A percentile compares a stretch with the other conserved stretches of the same genome.
These are phyloP conservation scores for Pogonocichla stellata DNA, from an alignment of 2,113 vertebrate genomes.

Conservation along the genomic window DNA sequence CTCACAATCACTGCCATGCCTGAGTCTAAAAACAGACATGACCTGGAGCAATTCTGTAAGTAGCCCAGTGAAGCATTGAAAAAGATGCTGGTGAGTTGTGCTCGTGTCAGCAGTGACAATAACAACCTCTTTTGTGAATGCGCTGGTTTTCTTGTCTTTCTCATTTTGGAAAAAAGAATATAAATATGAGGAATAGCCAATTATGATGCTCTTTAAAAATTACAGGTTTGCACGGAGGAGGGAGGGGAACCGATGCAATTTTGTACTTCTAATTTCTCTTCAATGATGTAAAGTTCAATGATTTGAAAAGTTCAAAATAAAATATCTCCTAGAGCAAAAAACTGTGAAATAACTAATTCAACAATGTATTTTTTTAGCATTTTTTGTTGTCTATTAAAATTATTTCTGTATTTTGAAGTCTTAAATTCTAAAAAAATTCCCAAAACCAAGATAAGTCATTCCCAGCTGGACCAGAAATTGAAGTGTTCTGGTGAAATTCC, in stretches of 20 bases:
- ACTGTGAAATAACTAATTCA: background rate
- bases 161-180: background rate
- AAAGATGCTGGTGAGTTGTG: background rate
- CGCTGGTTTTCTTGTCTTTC: background rate
- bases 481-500: background rate
- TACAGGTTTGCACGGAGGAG: background rate
- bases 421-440: background rate
- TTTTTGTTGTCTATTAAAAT: background rate
- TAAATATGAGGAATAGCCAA: background rate
- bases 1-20: slow-evolving; percentile 92
- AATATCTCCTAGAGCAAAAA: background rate
- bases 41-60: slow-evolving; percentile 88
- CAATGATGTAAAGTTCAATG: background rate
- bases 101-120: background rate
- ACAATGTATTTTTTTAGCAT: background rate
- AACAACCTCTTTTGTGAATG: background rate
- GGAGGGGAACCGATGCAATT: background rate
- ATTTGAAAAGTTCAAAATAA: background rate
- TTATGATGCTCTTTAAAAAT: background rate
- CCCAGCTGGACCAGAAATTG: background rate
- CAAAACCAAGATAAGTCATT: background rate
- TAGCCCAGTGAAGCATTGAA: slow-evolving; percentile 26
- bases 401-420: background rate
- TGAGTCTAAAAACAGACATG: slow-evolving; percentile 65
- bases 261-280: background rate